phyloP scores from a whole-genome alignment of 2,888 invertebrate genomes.

The Ametastegia equiseti region DNA sequence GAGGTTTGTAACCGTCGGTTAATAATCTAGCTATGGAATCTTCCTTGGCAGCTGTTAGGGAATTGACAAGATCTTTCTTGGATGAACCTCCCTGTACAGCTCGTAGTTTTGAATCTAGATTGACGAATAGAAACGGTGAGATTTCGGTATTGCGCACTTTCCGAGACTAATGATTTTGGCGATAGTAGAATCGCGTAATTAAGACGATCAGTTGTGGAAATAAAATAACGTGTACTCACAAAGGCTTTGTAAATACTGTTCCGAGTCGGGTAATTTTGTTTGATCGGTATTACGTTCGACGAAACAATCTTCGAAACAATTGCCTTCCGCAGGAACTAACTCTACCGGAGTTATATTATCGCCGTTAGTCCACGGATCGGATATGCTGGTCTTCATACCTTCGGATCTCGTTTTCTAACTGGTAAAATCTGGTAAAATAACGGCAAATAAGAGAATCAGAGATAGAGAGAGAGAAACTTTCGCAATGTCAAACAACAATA shows the following conservation, averaged over 20 bases:
- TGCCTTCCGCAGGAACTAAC: constrained; percentile 31
- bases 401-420: background rate
- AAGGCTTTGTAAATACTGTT: constrained; percentile 82
- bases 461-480: background rate
- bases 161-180: background rate
- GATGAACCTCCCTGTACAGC: constrained; percentile 68
- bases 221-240: constrained; percentile 78
- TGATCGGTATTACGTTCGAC: constrained; percentile 56
- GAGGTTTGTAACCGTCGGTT: constrained; percentile 78
- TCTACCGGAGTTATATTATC: constrained; percentile 16
- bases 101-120: constrained; percentile 66
- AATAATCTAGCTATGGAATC: constrained; percentile 81
- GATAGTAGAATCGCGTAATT: background rate
- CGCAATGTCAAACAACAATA: background rate
- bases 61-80: constrained; percentile 79
- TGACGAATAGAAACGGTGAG: background rate
- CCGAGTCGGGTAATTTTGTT: constrained; percentile 79
- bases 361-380: constrained; percentile 66
- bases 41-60: constrained; percentile 79
- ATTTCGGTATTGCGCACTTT: background rate
- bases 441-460: background rate
- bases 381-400: constrained; percentile 66
- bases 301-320: constrained; percentile 67
- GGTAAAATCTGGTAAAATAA: too few relatives aligned
- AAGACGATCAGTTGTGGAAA: background rate